Evolutionary conservation across 2,797 vertebrate genomes (phyloP).

Genomic region (Muscicapa comitata): DNA sequence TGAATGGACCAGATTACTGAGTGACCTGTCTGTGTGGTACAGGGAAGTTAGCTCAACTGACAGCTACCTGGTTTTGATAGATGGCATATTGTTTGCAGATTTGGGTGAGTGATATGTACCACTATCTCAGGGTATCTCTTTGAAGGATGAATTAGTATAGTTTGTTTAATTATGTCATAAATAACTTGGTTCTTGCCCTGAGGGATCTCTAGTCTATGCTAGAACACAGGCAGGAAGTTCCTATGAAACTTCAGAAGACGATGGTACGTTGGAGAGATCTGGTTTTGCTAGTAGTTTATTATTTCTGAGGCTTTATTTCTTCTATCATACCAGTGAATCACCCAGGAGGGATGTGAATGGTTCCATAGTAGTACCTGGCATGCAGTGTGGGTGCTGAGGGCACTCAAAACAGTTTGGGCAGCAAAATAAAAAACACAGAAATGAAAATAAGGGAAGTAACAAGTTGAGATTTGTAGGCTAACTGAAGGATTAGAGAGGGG

Average conservation of each 20-base stretch:
- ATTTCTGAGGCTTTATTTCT: background rate
- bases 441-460: background rate
- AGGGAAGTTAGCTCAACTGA: background rate
- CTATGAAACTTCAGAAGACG: background rate
- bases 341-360: background rate
- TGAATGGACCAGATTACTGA: background rate
- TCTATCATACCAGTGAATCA: background rate
- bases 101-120: background rate
- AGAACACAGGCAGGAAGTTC: background rate
- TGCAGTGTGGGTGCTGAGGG: background rate
- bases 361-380: background rate
- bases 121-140: slow-evolving; percentile 27
- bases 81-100: slow-evolving; percentile 7
- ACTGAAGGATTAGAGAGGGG: background rate
- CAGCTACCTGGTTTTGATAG: background rate
- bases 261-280: background rate
- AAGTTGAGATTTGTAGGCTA: background rate
- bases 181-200: slow-evolving; percentile 2
- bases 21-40: background rate
- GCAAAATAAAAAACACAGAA: background rate
- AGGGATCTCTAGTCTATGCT: background rate
- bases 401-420: background rate
- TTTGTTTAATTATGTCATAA: slow-evolving; percentile 42
- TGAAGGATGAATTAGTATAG: slow-evolving; percentile 30
- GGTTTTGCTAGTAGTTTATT: background rate